Percentiles rank a stretch among this genome's conserved stretches.
Conservation (phyloP, 1,140 invertebrate species). For the Aphelenchoides besseyi region DNA sequence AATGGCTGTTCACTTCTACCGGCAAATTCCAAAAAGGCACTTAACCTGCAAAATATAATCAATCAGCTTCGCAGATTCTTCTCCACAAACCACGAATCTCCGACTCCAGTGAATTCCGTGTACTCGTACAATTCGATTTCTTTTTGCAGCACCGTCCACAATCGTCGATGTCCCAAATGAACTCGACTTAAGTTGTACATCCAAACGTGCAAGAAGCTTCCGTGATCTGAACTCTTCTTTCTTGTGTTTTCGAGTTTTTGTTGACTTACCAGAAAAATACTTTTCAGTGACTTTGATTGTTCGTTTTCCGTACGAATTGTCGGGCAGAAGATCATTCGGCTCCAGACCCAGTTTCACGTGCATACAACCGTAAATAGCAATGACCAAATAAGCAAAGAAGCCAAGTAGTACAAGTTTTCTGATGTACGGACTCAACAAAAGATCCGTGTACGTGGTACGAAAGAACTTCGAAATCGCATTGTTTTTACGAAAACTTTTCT, state of each 20-base stretch:
- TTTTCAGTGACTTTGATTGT: conserved; percentile 53
- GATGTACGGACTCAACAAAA: conserved; percentile 82
- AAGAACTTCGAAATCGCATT: conserved; percentile 69
- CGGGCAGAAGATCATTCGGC: conserved; percentile 62
- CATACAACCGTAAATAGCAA: conserved; percentile 64
- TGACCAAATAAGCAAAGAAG: conserved; percentile 75
- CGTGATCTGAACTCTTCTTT: conserved; percentile 48
- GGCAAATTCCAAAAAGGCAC: conserved; percentile 78
- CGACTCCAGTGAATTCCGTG: conserved; percentile 69
- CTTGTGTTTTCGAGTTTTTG: background rate
- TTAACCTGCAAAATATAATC: conserved; percentile 73
- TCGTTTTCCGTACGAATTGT: conserved; percentile 62
- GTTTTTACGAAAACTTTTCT: conserved; percentile 23
- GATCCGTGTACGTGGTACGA: conserved; percentile 77
- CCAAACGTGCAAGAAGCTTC: conserved; percentile 59
- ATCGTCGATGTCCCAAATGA: conserved; percentile 44
- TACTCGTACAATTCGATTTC: conserved; percentile 58
- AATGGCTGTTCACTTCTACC: conserved; percentile 73
- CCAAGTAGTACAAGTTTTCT: conserved; percentile 84
- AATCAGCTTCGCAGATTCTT: conserved; percentile 72
- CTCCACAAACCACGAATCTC: conserved; percentile 75
- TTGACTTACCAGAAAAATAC: conserved; percentile 53
- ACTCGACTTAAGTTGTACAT: conserved; percentile 55
- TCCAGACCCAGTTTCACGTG: conserved; percentile 63
- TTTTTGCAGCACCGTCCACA: conserved; percentile 56